Percentiles rank a stretch among this genome's conserved stretches.
phyloP scores from a whole-genome alignment of 2,113 vertebrate genomes.

The Cathartes aura region DNA sequence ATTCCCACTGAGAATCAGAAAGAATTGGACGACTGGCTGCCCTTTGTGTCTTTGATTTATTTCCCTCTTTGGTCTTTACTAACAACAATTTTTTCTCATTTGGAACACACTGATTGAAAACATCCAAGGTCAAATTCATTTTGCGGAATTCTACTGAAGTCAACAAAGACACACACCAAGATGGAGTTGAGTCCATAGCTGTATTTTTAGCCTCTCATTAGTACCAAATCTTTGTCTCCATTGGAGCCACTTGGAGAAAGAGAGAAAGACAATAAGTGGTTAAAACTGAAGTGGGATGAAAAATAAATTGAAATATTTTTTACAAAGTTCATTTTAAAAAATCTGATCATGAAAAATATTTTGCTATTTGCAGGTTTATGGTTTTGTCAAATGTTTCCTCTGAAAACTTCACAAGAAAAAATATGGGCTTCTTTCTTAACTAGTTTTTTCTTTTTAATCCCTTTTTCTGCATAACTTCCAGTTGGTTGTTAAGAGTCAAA shows the following conservation, averaged over 20 bases:
- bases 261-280: background rate
- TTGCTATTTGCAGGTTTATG: background rate
- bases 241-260: background rate
- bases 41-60: slow-evolving; percentile 71
- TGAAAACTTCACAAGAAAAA: background rate
- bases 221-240: background rate
- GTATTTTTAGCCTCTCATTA: slow-evolving; percentile 48
- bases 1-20: slow-evolving; percentile 63
- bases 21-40: slow-evolving; percentile 60
- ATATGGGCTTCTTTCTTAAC: background rate
- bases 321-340: background rate
- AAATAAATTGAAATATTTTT: background rate
- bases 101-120: slow-evolving; percentile 69
- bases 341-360: background rate
- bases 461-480: background rate
- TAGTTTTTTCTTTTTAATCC: background rate
- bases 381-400: background rate
- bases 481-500: background rate
- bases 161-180: slow-evolving; percentile 50
- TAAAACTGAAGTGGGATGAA: background rate
- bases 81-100: slow-evolving; percentile 72
- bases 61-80: slow-evolving; percentile 66
- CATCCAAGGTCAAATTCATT: slow-evolving; percentile 71
- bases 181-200: slow-evolving; percentile 35
- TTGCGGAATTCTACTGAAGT: slow-evolving; percentile 48